These are phyloP conservation scores for Eristalis intricaria DNA, from an alignment of 2,888 invertebrate genomes.

Conservation along the genomic window DNA sequence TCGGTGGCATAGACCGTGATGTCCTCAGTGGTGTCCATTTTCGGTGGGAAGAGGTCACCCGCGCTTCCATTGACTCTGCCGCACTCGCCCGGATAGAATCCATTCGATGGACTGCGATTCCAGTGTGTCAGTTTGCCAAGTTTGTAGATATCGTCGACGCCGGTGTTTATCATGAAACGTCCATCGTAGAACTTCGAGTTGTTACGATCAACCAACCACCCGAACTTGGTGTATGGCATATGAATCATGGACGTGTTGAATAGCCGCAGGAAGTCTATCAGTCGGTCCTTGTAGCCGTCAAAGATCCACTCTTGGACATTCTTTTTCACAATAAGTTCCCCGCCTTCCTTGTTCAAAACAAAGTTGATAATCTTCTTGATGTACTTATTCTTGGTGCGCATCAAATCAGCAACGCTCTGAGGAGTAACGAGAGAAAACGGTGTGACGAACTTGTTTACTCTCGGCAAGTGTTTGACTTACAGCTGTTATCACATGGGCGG, in stretches of 20 bases:
- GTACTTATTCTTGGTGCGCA: constrained; percentile 82
- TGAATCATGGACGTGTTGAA: constrained; percentile 82
- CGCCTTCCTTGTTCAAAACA: constrained; percentile 83
- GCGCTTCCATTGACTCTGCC: constrained; percentile 87
- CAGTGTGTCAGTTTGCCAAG: constrained; percentile 88
- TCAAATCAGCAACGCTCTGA: constrained; percentile 85
- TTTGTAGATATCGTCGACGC: constrained; percentile 84
- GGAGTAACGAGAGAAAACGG: not conserved
- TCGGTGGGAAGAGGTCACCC: constrained; percentile 91
- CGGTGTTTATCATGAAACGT: constrained; percentile 89
- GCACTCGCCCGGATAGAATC: constrained; percentile 85
- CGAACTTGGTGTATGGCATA: constrained; percentile 90
- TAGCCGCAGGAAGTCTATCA: constrained; percentile 84
- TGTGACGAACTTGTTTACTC: not conserved
- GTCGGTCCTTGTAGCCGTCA: constrained; percentile 89
- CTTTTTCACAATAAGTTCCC: constrained; percentile 83
- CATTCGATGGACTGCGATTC: constrained; percentile 84
- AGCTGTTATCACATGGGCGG: constrained; percentile 89
- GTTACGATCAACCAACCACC: constrained; percentile 92
- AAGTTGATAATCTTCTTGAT: constrained; percentile 83
- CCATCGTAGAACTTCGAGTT: constrained; percentile 88
- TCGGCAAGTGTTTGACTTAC: constrained; percentile 82
- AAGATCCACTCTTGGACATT: constrained; percentile 88
- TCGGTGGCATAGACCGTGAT: constrained; percentile 88
- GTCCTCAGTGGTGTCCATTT: constrained; percentile 81